Evolutionary conservation across 2,888 invertebrate species (phyloP).

Genomic region (Polyommatus icarus): DNA sequence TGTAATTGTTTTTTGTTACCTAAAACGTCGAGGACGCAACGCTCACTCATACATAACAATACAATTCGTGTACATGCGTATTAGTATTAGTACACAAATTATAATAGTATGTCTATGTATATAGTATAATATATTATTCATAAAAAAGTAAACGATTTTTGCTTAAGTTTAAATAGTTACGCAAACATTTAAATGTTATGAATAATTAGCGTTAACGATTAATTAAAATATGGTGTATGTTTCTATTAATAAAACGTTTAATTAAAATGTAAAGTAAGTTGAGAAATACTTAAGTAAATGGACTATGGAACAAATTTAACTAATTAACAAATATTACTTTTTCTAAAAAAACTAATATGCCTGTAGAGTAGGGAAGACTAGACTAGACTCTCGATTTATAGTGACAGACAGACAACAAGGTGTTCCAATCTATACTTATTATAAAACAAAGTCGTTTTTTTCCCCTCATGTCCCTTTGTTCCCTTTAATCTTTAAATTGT

Average conservation of each 20-base stretch:
- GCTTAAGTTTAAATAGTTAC: neutral
- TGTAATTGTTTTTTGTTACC: neutral
- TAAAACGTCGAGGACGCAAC: neutral
- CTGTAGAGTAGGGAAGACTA: too few relatives aligned
- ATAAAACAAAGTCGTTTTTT: too few relatives aligned
- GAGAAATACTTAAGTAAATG: neutral
- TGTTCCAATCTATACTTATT: too few relatives aligned
- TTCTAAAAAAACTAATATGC: too few relatives aligned
- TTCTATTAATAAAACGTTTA: neutral
- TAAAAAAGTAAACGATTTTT: neutral
- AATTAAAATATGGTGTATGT: neutral
- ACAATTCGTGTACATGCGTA: neutral
- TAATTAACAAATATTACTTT: too few relatives aligned
- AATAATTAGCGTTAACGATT: neutral
- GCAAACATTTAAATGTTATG: neutral
- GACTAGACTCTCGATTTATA: too few relatives aligned
- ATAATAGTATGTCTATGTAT: neutral
- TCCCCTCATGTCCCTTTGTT: too few relatives aligned
- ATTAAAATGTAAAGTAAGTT: neutral
- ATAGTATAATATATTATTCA: too few relatives aligned
- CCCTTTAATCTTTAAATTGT: too few relatives aligned
- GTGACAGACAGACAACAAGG: too few relatives aligned
- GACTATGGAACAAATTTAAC: too few relatives aligned
- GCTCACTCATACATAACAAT: neutral
- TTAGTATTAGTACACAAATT: neutral